Evolutionary conservation across 2,113 vertebrate species (phyloP).

Genomic region (Oncorhynchus clarkii): DNA sequence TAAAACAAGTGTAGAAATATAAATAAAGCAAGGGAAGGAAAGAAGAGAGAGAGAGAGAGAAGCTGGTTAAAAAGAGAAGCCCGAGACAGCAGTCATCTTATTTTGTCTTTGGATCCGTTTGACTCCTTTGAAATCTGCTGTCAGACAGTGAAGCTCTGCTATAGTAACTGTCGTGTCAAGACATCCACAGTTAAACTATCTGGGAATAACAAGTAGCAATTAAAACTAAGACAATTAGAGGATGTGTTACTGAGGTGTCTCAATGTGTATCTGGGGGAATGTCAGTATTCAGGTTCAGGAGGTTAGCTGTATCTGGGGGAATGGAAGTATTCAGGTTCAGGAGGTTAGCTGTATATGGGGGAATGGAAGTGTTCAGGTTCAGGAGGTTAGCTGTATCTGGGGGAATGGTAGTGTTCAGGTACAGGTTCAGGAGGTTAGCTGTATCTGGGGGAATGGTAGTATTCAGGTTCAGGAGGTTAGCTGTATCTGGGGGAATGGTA

Average conservation of each 20-base stretch:
- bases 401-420: too few relatives aligned
- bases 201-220: neutral
- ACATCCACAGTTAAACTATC: neutral
- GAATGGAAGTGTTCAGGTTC: too few relatives aligned
- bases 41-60: neutral
- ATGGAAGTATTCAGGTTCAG: too few relatives aligned
- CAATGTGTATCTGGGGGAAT: too few relatives aligned
- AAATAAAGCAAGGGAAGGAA: constrained; percentile 24
- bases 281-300: too few relatives aligned
- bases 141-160: constrained; percentile 20
- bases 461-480: too few relatives aligned
- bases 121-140: constrained; percentile 22
- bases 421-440: too few relatives aligned
- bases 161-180: neutral
- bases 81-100: constrained; percentile 6
- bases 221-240: neutral
- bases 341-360: too few relatives aligned
- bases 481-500: too few relatives aligned
- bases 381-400: too few relatives aligned
- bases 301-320: too few relatives aligned
- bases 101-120: constrained; percentile 19
- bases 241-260: neutral
- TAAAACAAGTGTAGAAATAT: constrained; percentile 25
- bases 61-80: neutral
- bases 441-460: too few relatives aligned